phyloP scores from a whole-genome alignment of 2,888 invertebrate species.

The Carterocephalus palaemon region DNA sequence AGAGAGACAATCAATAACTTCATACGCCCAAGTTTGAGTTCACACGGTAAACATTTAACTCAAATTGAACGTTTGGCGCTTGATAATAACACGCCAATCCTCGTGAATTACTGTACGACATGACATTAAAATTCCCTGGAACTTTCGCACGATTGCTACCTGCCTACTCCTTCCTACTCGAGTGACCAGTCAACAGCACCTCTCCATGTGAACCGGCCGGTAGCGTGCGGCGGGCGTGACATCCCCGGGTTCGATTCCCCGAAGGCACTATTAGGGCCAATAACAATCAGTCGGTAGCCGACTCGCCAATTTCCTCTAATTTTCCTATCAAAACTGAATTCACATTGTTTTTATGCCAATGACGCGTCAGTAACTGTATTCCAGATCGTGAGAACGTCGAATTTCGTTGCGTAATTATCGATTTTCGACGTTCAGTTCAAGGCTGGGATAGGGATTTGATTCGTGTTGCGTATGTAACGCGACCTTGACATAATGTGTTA shows the following conservation, averaged over 20 bases:
- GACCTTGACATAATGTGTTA: constrained; percentile 62
- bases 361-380: constrained; percentile 62
- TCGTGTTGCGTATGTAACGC: constrained; percentile 54
- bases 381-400: constrained; percentile 63
- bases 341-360: constrained; percentile 57
- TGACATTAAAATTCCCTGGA: not conserved
- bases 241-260: constrained; percentile 61
- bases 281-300: constrained; percentile 75
- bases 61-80: not conserved
- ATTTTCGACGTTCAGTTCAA: constrained; percentile 47
- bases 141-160: constrained; percentile 21
- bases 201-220: constrained; percentile 25
- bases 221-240: constrained; percentile 69
- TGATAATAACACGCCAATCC: constrained; percentile 3
- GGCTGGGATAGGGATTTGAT: constrained; percentile 44
- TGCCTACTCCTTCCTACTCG: constrained; percentile 8
- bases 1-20: not conserved
- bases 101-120: constrained; percentile 1
- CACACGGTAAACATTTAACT: not conserved
- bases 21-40: not conserved
- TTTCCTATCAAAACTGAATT: constrained; percentile 76
- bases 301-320: constrained; percentile 76
- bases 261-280: constrained; percentile 72
- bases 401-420: constrained; percentile 61
- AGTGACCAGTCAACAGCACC: constrained; percentile 1